A percentile compares a stretch with the other conserved stretches of the same genome.
Evolutionary conservation across 2,797 vertebrate species (phyloP).

Genomic region (Octomys mimax): DNA sequence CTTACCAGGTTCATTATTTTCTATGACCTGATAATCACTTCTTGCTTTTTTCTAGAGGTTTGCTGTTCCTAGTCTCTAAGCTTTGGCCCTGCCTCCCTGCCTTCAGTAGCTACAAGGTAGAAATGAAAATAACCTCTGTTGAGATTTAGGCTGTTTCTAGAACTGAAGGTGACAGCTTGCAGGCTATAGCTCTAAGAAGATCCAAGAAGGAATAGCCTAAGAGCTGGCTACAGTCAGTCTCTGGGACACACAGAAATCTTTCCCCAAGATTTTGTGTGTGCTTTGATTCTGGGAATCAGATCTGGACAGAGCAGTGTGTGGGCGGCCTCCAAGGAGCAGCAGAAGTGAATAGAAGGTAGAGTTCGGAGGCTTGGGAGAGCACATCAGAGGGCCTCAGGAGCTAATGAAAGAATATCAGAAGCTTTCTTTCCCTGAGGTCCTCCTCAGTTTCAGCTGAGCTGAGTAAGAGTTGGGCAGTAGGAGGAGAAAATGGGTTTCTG

Average conservation of each 20-base stretch:
- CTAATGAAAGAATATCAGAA: background rate
- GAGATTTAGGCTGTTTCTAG: background rate
- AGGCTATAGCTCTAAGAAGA: background rate
- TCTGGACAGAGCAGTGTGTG: background rate
- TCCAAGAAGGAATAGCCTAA: background rate
- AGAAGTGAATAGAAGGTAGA: background rate
- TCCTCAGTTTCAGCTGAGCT: background rate
- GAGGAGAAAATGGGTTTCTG: background rate
- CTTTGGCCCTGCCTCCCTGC: background rate
- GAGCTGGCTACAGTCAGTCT: background rate
- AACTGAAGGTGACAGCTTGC: background rate
- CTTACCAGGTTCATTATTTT: background rate
- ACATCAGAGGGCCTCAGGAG: background rate
- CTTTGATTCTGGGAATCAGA: background rate
- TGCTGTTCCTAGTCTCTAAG: background rate
- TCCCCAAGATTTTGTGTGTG: background rate
- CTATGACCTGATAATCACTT: background rate
- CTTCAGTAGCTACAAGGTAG: background rate
- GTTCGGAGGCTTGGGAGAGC: background rate
- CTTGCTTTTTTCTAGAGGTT: background rate
- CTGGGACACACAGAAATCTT: background rate
- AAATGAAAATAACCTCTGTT: background rate
- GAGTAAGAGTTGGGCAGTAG: background rate
- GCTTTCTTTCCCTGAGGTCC: background rate
- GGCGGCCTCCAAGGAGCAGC: accelerated